Percentiles rank a stretch among this genome's conserved stretches.
phyloP scores from a whole-genome alignment of 2,888 invertebrate genomes.

The Caenorhabditis doughertyi region DNA sequence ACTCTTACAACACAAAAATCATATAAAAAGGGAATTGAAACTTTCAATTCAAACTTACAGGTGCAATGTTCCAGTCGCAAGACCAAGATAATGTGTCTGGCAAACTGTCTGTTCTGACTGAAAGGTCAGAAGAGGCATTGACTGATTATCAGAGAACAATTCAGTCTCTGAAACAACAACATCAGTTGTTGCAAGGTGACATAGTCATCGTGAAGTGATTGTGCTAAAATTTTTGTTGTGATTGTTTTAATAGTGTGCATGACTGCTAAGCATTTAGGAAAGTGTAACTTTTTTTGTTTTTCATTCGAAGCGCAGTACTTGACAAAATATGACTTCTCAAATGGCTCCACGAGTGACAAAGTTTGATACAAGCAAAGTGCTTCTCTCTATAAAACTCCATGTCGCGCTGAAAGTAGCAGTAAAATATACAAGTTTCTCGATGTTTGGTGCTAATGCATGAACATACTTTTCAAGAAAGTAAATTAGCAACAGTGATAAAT shows the following conservation, averaged over 20 bases:
- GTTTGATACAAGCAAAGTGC: no score
- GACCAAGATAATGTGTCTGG: constrained; percentile 79
- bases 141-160: constrained; percentile 80
- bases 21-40: constrained; percentile 44
- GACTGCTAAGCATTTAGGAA: not conserved
- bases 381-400: no score
- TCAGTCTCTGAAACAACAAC: constrained; percentile 78
- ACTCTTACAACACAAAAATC: not conserved
- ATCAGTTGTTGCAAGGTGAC: constrained; percentile 75
- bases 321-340: no score
- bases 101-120: constrained; percentile 81
- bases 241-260: constrained; percentile 42
- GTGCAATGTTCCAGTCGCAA: constrained; percentile 46
- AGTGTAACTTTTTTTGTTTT: no score
- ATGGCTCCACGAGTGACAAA: no score
- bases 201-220: constrained; percentile 48
- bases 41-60: constrained; percentile 40
- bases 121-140: constrained; percentile 80
- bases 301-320: no score
- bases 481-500: not conserved
- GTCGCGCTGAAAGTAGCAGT: no score
- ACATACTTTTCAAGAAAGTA: no score
- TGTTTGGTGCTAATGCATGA: no score
- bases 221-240: constrained; percentile 42
- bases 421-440: no score